Conservation (phyloP, 2,888 invertebrate genomes). For the Mellilla xanthometata region DNA sequence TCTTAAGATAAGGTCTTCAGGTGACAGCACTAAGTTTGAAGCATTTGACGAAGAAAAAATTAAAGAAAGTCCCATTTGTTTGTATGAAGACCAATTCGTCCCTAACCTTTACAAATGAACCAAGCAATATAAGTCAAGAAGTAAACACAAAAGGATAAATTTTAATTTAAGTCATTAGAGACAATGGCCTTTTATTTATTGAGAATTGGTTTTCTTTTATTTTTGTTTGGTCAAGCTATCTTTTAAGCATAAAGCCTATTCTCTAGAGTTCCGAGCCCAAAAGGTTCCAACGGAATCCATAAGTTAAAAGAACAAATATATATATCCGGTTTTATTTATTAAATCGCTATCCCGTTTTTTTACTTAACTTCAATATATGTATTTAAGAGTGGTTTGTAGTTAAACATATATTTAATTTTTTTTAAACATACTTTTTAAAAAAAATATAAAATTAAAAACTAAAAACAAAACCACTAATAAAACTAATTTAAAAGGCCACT, state of each 20-base stretch:
- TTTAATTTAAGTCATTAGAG: slow-evolving; percentile 43
- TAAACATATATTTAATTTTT: too few relatives aligned
- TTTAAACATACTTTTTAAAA: too few relatives aligned
- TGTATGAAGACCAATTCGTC: slow-evolving; percentile 85
- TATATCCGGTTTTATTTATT: too few relatives aligned
- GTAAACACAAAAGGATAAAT: slow-evolving; percentile 36
- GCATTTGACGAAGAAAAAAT: slow-evolving; percentile 81
- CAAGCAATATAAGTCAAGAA: slow-evolving; percentile 15
- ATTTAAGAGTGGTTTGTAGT: too few relatives aligned
- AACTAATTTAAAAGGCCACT: too few relatives aligned
- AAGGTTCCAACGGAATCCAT: too few relatives aligned
- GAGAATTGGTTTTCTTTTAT: neutral
- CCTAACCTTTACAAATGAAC: slow-evolving; percentile 17
- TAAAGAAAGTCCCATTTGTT: slow-evolving; percentile 74
- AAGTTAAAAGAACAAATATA: too few relatives aligned
- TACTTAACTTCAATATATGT: too few relatives aligned
- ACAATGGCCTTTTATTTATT: slow-evolving; percentile 10
- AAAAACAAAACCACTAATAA: too few relatives aligned
- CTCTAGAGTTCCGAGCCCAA: too few relatives aligned
- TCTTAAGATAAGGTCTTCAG: slow-evolving; percentile 82
- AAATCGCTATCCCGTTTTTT: too few relatives aligned
- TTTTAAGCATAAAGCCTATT: neutral
- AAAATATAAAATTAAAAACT: too few relatives aligned
- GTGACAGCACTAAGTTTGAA: slow-evolving; percentile 89
- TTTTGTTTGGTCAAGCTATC: neutral